A percentile compares a stretch with the other conserved stretches of the same genome.
phyloP scores from a whole-genome alignment of 2,797 vertebrate genomes.

The Periophthalmus magnuspinnatus region DNA sequence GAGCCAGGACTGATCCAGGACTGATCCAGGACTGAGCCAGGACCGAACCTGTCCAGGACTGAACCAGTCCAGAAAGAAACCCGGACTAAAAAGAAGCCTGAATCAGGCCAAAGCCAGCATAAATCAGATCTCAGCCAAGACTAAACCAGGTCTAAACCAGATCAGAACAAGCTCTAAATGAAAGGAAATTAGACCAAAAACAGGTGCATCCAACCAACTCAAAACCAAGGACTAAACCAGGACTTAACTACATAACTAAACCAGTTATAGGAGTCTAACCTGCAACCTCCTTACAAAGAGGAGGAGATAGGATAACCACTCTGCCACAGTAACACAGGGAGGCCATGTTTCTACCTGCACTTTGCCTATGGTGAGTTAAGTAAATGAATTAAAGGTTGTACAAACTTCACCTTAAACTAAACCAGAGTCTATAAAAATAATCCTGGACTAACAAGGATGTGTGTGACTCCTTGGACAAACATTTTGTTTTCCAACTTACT shows the following conservation, averaged over 20 bases:
- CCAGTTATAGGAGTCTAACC: no score
- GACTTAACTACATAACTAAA: not conserved
- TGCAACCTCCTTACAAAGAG: no score
- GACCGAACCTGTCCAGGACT: not conserved
- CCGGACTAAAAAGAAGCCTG: not conserved
- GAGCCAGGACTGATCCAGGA: not conserved
- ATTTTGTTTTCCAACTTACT: conserved; percentile 34
- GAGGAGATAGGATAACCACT: no score
- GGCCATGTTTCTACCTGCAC: no score
- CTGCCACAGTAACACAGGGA: no score
- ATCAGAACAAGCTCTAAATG: not conserved
- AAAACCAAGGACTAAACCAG: not conserved
- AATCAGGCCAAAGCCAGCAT: not conserved
- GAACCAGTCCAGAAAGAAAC: not conserved
- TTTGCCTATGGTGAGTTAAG: no score
- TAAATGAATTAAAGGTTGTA: not conserved
- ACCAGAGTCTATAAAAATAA: conserved; percentile 26
- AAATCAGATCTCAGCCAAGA: not conserved
- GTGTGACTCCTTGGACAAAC: conserved; percentile 62
- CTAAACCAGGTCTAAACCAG: not conserved
- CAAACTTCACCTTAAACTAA: not conserved
- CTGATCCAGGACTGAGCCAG: not conserved
- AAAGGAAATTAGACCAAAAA: no score
- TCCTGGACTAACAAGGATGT: conserved; percentile 65
- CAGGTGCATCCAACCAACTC: not conserved